Percentiles rank a stretch among this genome's conserved stretches.
Evolutionary conservation across 1,140 invertebrate species (phyloP).

Genomic region (Dendroctonus valens): DNA sequence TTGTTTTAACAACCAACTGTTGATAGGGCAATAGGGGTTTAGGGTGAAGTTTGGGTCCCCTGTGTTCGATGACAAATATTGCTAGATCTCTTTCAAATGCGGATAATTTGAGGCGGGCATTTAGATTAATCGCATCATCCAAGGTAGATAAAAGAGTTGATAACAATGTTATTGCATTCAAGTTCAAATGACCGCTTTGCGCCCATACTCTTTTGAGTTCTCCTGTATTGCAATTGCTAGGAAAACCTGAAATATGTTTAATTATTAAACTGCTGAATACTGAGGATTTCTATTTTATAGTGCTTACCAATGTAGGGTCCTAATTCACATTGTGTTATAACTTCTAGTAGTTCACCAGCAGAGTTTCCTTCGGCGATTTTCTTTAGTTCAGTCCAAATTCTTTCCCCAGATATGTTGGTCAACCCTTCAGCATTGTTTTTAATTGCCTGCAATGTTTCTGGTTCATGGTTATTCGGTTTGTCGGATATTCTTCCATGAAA

Average conservation of each 20-base stretch:
- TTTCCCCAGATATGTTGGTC: slow-evolving; percentile 85
- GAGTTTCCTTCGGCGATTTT: slow-evolving; percentile 88
- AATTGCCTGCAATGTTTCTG: slow-evolving; percentile 75
- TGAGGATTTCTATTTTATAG: neutral
- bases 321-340: slow-evolving; percentile 76
- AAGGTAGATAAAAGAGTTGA: slow-evolving; percentile 64
- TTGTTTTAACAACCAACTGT: slow-evolving; percentile 67
- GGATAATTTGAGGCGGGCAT: slow-evolving; percentile 82
- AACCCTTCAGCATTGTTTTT: slow-evolving; percentile 79
- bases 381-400: slow-evolving; percentile 94
- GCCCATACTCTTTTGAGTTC: slow-evolving; percentile 68
- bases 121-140: slow-evolving; percentile 70
- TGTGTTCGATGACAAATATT: slow-evolving; percentile 73
- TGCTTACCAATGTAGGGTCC: slow-evolving; percentile 70
- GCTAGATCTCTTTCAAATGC: slow-evolving; percentile 80
- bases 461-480: slow-evolving; percentile 71
- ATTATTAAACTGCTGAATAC: too few species aligned
- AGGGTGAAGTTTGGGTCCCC: slow-evolving; percentile 57
- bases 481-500: slow-evolving; percentile 91
- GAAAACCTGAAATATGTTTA: slow-evolving; percentile 61
- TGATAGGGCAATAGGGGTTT: slow-evolving; percentile 68
- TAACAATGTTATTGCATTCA: slow-evolving; percentile 75
- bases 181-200: slow-evolving; percentile 53
- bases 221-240: slow-evolving; percentile 62
- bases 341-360: slow-evolving; percentile 68